Evolutionary conservation across 2,797 vertebrate species (phyloP).

Genomic region (Neostethus bicornis): DNA sequence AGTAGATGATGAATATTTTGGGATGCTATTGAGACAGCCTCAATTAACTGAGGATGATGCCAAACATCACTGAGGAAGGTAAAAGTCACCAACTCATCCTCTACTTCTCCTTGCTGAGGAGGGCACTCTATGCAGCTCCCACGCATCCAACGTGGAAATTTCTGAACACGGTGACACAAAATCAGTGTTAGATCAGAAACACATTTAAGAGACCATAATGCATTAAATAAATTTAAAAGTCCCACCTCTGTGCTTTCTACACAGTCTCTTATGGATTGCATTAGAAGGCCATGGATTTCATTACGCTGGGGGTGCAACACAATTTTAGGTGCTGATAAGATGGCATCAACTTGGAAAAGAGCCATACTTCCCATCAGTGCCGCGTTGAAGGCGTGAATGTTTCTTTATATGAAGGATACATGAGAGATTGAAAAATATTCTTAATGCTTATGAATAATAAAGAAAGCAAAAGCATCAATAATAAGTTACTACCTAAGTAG

Average conservation of each 20-base stretch:
- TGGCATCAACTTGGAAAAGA: constrained; percentile 86
- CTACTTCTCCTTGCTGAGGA: constrained; percentile 76
- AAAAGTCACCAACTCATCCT: constrained; percentile 79
- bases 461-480: not conserved
- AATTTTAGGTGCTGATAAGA: constrained; percentile 86
- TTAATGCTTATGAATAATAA: constrained; percentile 2
- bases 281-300: constrained; percentile 85
- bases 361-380: constrained; percentile 77
- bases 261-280: constrained; percentile 84
- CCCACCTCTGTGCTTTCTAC: constrained; percentile 89
- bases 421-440: constrained; percentile 6
- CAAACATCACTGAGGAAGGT: constrained; percentile 87
- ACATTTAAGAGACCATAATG: not conserved
- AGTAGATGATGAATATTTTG: constrained; percentile 85
- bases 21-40: constrained; percentile 80
- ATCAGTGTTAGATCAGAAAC: not conserved
- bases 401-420: constrained; percentile 75
- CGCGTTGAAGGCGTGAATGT: constrained; percentile 84
- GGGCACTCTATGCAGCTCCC: constrained; percentile 91
- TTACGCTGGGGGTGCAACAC: constrained; percentile 84
- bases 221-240: constrained; percentile 1
- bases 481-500: constrained; percentile 83
- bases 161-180: constrained; percentile 65
- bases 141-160: constrained; percentile 92
- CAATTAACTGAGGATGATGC: constrained; percentile 82